phyloP scores from a whole-genome alignment of 2,888 invertebrate genomes.

The Pseudanteris insignis region DNA sequence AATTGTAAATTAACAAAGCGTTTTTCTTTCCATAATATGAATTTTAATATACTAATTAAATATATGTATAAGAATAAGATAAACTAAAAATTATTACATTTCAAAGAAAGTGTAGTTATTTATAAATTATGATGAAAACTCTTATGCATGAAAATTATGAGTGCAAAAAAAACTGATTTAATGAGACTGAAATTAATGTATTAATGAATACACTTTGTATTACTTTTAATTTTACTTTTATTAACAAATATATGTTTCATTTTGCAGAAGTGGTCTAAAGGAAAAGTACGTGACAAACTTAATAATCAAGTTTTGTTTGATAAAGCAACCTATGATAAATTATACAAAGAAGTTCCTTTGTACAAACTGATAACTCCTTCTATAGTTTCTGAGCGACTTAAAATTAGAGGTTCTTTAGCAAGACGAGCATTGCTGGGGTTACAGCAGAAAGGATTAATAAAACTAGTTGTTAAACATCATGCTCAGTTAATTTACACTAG shows the following conservation, averaged over 20 bases:
- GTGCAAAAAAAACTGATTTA: conserved; percentile 14
- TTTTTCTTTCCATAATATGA: no score
- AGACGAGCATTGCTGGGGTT: conserved; percentile 94
- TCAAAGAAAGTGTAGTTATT: not conserved
- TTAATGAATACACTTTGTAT: not conserved
- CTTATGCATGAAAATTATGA: conserved; percentile 7
- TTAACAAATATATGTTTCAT: not conserved
- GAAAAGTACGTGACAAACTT: conserved; percentile 99
- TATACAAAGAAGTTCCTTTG: conserved; percentile 93
- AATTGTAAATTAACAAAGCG: no score
- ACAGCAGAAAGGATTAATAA: conserved; percentile 92
- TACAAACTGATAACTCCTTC: conserved; percentile 99
- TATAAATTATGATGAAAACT: conserved; percentile 5
- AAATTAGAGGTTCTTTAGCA: conserved; percentile 96
- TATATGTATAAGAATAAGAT: no score
- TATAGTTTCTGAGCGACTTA: conserved; percentile 97
- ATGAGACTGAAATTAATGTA: conserved; percentile 3
- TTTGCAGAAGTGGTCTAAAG: conserved; percentile 71
- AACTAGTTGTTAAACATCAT: conserved; percentile 95
- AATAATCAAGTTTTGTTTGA: conserved; percentile 99
- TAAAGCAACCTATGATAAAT: conserved; percentile 96
- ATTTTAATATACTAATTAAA: no score
- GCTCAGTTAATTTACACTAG: conserved; percentile 97
- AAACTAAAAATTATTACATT: no score
- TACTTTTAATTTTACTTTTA: no score